Conservation (phyloP, 2,888 invertebrate species). For the Metallyticus violacea region DNA sequence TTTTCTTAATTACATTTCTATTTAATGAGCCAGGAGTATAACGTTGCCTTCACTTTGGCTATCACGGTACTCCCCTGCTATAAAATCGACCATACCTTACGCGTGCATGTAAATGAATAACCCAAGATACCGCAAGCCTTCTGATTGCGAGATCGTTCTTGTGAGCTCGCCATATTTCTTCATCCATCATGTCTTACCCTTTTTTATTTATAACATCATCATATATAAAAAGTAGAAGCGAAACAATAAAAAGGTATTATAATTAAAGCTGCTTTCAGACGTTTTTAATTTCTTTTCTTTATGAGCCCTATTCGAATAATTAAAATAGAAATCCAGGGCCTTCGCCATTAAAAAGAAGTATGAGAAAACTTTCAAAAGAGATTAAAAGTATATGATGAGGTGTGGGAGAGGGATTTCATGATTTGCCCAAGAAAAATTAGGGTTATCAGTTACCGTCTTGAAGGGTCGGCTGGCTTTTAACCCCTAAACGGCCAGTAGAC, state of each 20-base stretch:
- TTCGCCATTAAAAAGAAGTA: neutral
- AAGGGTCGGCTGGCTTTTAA: slow-evolving; percentile 15
- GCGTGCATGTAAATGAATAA: neutral
- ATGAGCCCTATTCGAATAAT: slow-evolving; percentile 21
- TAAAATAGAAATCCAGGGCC: slow-evolving; percentile 13
- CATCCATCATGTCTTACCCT: slow-evolving; percentile 3
- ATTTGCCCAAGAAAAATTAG: slow-evolving; percentile 34
- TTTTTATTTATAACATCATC: slow-evolving; percentile 15
- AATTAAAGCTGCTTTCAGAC: slow-evolving; percentile 13
- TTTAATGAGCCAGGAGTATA: no score
- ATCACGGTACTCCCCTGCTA: neutral
- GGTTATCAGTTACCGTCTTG: slow-evolving; percentile 34
- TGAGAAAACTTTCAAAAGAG: slow-evolving; percentile 7
- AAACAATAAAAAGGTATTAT: slow-evolving; percentile 6
- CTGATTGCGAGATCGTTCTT: neutral
- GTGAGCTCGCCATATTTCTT: neutral
- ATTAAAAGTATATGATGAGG: slow-evolving; percentile 9
- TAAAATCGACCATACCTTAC: neutral
- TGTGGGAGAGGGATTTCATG: slow-evolving; percentile 23
- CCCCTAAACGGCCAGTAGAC: neutral
- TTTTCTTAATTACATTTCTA: no score
- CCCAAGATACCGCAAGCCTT: neutral
- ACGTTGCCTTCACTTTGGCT: neutral
- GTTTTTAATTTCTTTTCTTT: slow-evolving; percentile 19
- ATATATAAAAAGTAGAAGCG: neutral